A percentile compares a stretch with the other conserved stretches of the same genome.
Evolutionary conservation across 92 coral and sea anemone species (phyloP).

Genomic region (Heliopora coerulea): DNA sequence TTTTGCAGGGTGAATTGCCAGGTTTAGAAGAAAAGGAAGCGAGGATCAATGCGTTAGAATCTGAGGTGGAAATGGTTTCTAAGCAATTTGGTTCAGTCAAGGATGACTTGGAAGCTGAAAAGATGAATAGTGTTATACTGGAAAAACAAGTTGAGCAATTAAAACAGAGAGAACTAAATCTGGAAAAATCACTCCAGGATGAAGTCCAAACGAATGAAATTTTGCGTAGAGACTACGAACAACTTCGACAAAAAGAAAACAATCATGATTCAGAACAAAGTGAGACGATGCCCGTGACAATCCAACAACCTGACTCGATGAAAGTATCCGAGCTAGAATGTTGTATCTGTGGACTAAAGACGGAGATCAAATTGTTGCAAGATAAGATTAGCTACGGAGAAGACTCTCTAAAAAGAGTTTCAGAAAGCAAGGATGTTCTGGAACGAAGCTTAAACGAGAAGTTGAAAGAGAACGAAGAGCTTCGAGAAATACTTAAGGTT

Average conservation of each 20-base stretch:
- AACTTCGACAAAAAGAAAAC: constrained; percentile 31
- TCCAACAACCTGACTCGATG: not conserved
- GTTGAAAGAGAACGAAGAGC: not conserved
- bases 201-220: constrained; percentile 53
- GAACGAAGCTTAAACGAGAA: not conserved
- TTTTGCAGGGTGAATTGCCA: not conserved
- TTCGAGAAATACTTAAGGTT: not conserved
- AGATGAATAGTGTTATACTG: not conserved
- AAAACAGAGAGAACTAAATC: constrained; percentile 54
- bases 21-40: not conserved
- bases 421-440: not conserved
- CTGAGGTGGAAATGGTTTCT: not conserved
- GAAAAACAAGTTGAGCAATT: constrained; percentile 50
- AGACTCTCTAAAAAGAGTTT: not conserved
- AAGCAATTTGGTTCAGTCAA: not conserved
- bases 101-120: not conserved
- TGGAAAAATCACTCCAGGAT: constrained; percentile 55
- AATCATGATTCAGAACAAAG: not conserved
- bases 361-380: not conserved
- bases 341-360: not conserved
- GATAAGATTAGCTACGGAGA: not conserved
- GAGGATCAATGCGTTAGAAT: not conserved
- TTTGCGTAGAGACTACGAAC: constrained; percentile 54
- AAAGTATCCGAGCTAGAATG: not conserved
- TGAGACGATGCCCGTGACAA: not conserved